phyloP scores from a whole-genome alignment of 2,113 vertebrate genomes.

The Stictonetta naevosa region DNA sequence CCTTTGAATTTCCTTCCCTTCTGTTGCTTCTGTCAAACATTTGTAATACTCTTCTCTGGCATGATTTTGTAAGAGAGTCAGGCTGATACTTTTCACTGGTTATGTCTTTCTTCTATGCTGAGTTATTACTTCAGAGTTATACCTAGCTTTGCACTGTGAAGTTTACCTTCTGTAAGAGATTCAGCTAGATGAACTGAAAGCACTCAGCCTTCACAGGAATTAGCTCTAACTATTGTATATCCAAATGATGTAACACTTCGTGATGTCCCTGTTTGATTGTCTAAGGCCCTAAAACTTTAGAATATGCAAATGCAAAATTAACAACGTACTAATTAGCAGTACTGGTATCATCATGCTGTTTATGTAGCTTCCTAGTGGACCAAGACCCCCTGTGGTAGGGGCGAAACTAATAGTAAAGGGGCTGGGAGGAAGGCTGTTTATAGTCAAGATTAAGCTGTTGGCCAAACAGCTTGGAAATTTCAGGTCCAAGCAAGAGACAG shows the following conservation, averaged over 20 bases:
- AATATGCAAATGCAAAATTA: background rate
- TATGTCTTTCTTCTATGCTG: background rate
- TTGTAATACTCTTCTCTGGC: background rate
- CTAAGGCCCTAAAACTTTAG: background rate
- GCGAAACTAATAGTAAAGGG: too few relatives aligned
- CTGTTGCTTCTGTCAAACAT: background rate
- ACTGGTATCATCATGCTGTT: background rate
- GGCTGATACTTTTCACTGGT: background rate
- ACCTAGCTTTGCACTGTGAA: background rate
- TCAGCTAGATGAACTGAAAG: background rate
- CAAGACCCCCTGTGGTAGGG: background rate
- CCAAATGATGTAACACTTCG: background rate
- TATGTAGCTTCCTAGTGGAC: too few relatives aligned
- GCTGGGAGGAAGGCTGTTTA: background rate
- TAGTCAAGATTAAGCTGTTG: too few relatives aligned
- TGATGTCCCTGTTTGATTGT: background rate
- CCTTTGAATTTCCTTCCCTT: background rate
- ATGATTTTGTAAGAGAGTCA: background rate
- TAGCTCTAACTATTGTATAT: background rate
- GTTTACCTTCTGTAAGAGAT: background rate
- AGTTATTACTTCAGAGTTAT: background rate
- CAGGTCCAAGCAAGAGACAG: background rate
- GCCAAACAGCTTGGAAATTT: background rate
- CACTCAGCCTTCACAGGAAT: background rate
- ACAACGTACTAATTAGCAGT: background rate